Percentiles rank a stretch among this genome's conserved stretches.
These are phyloP conservation scores for Scomberomorus guttatus DNA, from an alignment of 2,797 vertebrate species.

Conservation along the genomic window DNA sequence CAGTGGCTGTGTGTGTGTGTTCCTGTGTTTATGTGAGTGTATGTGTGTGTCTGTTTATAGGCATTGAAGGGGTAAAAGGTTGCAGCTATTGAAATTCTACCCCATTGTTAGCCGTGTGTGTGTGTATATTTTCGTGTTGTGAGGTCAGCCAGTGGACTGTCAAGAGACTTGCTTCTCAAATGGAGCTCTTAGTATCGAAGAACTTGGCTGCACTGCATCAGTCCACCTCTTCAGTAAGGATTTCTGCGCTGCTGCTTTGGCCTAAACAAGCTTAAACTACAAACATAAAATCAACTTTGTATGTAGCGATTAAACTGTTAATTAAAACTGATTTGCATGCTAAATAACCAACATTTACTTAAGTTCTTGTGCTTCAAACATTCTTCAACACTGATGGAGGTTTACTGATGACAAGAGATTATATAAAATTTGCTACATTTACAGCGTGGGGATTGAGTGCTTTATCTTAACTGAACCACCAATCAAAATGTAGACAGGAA, in stretches of 20 bases:
- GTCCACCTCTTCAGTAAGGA: not conserved
- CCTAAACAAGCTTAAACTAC: not conserved
- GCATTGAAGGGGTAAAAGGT: constrained; percentile 28
- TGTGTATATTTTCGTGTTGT: constrained; percentile 29
- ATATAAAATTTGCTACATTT: not conserved
- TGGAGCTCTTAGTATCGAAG: not conserved
- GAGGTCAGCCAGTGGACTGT: constrained; percentile 4
- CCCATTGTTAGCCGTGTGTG: constrained; percentile 14
- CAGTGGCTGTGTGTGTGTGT: constrained; percentile 18
- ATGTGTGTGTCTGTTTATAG: constrained; percentile 29
- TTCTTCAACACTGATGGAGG: not conserved
- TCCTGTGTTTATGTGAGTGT: not conserved
- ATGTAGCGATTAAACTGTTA: not conserved
- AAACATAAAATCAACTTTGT: not conserved
- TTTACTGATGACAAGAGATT: not conserved
- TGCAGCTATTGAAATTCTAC: constrained; percentile 10
- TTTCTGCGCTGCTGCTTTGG: not conserved
- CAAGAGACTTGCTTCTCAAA: not conserved
- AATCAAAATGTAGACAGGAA: not conserved
- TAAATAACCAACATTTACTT: not conserved
- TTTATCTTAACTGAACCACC: not conserved
- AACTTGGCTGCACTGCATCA: not conserved
- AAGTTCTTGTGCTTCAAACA: not conserved
- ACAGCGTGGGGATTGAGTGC: not conserved
- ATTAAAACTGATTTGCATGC: not conserved